Base-by-base conservation (phyloP, 2,113 vertebrate genomes). In the Pantherophis guttatus region DNA sequence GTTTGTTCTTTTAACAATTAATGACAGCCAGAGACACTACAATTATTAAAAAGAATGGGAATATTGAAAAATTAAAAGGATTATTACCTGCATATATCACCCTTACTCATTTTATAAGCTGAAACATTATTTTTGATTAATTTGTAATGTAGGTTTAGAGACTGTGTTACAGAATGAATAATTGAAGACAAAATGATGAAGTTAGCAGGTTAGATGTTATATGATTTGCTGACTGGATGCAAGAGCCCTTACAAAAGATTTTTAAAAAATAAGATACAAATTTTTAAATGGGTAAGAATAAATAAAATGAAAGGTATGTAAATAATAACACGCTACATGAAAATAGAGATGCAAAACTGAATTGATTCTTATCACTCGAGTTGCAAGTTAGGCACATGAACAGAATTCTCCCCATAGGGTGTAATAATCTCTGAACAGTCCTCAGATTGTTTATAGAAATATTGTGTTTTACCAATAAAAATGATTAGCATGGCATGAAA, bases 41-140 rank as follows among this genome's bases (percentile, higher is more conserved):
- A 15, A 0, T 2, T 10, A 1, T 5, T 0, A 48, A 13, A 29
- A 9, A 26, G 12, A 70, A 70, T 70, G 29, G 48, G 17, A 3
- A 8, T 8, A 23, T 11, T n/a, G 13, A 7, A 52, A 91, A 44
- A 4, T 24, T 39, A 17, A 75, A 48, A 15, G 17, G 1, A 50
- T 33, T 48, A 88, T 88, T 7, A 3, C 3, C 5, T 8, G 0
- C 15, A 89, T 39, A 48, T n/a, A 75, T 48, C 53, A 81, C 23
- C 13, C 24, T 19, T 92, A 33, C 39, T 48, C 52, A 29, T 89
- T 65, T 92, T 33, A 57, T 13, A 89, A 81, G 33, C 53, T 62
- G 86, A 26, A 54, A 54, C 59, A 55, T 87, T 53, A 87, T 65
- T 33, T 92, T 92, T 92, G 86, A 92, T 88, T 70, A 54, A 70